Base-by-base conservation (phyloP, 1,140 invertebrate species). In the Parasteatoda tepidariorum region DNA sequence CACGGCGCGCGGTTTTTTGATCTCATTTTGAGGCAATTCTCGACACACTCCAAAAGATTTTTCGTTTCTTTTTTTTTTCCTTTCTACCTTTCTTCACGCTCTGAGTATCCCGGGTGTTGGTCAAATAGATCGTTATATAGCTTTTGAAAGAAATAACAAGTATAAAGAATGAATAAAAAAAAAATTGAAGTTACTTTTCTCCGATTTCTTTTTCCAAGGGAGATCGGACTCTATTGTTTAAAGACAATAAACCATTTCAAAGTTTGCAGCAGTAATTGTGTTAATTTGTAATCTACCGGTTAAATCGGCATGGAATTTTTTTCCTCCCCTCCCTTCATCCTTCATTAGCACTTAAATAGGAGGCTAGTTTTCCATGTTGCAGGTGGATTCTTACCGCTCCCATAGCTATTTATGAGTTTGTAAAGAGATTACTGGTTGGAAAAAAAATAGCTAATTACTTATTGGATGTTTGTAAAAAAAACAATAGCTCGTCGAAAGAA, bases 11-110 rank as follows among this genome's bases (percentile, higher is more conserved):
- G 68, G 68, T 59, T 74, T n/a, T 74, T 74, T 74, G 71, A 74
- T 74, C 71, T 74, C 57, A 26, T 61, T 74, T 74, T 62, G 71
- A 61, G 71, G 71, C 57, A 61, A 74, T 74, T 61, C 61, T 74
- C 71, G 71, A 59, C 71, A 74, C 71, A 74, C 71, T 74, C 71
- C 71, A 55, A 7, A 38, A 61, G 22, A 18, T 74, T 74, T 59
- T 59, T 59, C 57, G 57, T 55, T 31, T 18, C 33, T 28, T 38
- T 74, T 61, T 61, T 18, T 59, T 59, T 26, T 57, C 30, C 54
- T 70, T 18, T 30, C 22, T n/a, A 15, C 15, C 13, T 28, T 5
- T 55, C 48, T 71, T 55, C 48, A 71, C 68, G 68, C 68, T 28
- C 41, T 24, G 30, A 15, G 9, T 15, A 18, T 22, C 7, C 5